A percentile compares a stretch with the other conserved stretches of the same genome.
Conservation (phyloP, 2,113 vertebrate species). For the Nerophis ophidion region DNA sequence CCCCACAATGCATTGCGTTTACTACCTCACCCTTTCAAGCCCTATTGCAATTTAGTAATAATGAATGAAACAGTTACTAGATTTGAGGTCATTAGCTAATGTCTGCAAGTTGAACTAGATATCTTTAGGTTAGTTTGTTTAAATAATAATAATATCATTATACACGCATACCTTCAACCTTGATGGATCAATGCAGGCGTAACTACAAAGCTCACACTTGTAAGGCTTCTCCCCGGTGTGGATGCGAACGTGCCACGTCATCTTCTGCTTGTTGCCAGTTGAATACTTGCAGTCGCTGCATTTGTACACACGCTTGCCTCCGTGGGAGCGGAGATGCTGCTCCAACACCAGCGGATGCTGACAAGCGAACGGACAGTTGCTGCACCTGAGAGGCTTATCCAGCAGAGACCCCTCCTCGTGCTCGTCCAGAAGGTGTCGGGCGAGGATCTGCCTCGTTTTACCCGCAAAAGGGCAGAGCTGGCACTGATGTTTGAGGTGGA, state of each 20-base stretch:
- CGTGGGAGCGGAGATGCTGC: conserved; percentile 89
- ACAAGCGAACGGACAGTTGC: conserved; percentile 82
- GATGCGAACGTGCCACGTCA: conserved; percentile 93
- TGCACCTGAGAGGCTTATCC: conserved; percentile 76
- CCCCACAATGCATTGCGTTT: too few species aligned
- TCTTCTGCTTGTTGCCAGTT: conserved; percentile 93
- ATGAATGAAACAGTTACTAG: too few species aligned
- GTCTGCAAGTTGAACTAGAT: too few species aligned
- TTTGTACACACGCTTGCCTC: conserved; percentile 85
- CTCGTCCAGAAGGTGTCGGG: conserved; percentile 78
- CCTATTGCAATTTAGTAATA: too few species aligned
- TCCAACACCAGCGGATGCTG: conserved; percentile 84
- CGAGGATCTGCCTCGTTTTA: conserved; percentile 77
- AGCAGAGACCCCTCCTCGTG: conserved; percentile 71
- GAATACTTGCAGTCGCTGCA: conserved; percentile 88
- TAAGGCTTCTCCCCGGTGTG: conserved; percentile 97
- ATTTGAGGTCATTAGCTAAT: too few species aligned
- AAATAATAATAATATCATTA: neutral
- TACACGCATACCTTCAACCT: conserved; percentile 81
- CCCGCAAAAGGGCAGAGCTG: conserved; percentile 80
- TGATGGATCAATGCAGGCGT: conserved; percentile 86
- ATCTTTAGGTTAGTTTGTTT: neutral
- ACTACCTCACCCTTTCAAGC: too few species aligned
- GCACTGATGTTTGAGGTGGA: conserved; percentile 80
- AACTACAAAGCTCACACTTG: conserved; percentile 85